Percentiles rank a stretch among this genome's conserved stretches.
phyloP scores from a whole-genome alignment of 2,888 invertebrate genomes.

The Euproctis similis region DNA sequence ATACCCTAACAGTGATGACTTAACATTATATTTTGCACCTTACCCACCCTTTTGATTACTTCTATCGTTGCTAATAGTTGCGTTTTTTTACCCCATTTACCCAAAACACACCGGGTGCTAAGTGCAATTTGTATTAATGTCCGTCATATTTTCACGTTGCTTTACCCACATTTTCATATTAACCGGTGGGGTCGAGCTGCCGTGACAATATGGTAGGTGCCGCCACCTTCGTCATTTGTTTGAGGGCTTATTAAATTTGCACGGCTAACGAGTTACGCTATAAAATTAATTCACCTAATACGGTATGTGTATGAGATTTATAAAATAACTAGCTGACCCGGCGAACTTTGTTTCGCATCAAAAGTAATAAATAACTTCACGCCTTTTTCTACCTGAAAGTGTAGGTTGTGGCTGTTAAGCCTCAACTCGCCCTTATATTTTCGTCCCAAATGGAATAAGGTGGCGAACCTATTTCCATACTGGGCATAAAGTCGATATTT shows the following conservation, averaged over 20 bases:
- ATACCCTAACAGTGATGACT: constrained; percentile 19
- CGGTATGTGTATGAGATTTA: constrained; percentile 26
- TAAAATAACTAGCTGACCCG: too few relatives aligned
- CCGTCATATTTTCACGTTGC: constrained; percentile 66
- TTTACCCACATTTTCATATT: constrained; percentile 69
- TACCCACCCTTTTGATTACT: constrained; percentile 23
- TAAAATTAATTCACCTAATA: constrained; percentile 50
- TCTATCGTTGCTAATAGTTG: constrained; percentile 39
- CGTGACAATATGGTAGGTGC: constrained; percentile 57
- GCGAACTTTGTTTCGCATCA: too few relatives aligned
- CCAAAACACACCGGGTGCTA: constrained; percentile 42
- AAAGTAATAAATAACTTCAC: too few relatives aligned
- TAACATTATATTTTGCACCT: constrained; percentile 21
- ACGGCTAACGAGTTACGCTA: constrained; percentile 48
- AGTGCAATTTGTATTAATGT: constrained; percentile 71
- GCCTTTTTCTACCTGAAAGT: too few relatives aligned
- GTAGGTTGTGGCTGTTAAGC: too few relatives aligned
- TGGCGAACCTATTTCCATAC: too few relatives aligned
- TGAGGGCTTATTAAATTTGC: constrained; percentile 67
- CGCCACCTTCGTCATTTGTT: constrained; percentile 70
- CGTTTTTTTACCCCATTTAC: constrained; percentile 56
- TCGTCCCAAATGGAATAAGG: too few relatives aligned
- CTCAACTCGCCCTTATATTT: too few relatives aligned
- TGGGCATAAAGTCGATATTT: too few relatives aligned
- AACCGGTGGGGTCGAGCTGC: constrained; percentile 54